Conservation (phyloP, 2,797 vertebrate genomes). For the Pelodytes ibericus region DNA sequence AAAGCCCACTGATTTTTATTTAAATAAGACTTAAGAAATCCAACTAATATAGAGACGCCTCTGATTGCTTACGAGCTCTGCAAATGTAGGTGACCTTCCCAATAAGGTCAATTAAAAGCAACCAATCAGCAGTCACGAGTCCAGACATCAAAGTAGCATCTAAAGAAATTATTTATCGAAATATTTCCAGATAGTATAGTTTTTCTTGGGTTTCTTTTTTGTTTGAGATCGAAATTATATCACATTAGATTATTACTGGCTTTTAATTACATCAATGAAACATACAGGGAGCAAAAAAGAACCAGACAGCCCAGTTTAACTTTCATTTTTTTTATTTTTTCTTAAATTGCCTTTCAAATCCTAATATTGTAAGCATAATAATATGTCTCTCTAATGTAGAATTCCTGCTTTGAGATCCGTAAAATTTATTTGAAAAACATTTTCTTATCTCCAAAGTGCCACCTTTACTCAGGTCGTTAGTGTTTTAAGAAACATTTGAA, state of each 20-base stretch:
- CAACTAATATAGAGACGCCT: not conserved
- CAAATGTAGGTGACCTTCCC: not conserved
- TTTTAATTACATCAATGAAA: slow-evolving; percentile 31
- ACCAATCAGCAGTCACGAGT: not conserved
- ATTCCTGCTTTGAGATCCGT: slow-evolving; percentile 54
- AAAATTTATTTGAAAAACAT: slow-evolving; percentile 48
- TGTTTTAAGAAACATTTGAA: slow-evolving; percentile 30
- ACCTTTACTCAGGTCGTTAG: slow-evolving; percentile 48
- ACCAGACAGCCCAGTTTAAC: not conserved
- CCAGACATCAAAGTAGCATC: slow-evolving; percentile 21
- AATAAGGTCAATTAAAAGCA: slow-evolving; percentile 11
- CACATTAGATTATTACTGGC: slow-evolving; percentile 19
- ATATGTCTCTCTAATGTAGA: slow-evolving; percentile 48
- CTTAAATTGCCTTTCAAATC: slow-evolving; percentile 22
- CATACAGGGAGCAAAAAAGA: slow-evolving; percentile 15
- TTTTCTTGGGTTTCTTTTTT: too few relatives aligned
- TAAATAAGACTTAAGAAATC: too few relatives aligned
- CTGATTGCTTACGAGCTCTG: not conserved
- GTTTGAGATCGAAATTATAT: slow-evolving; percentile 35
- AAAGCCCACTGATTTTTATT: too few relatives aligned
- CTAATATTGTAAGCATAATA: slow-evolving; percentile 48
- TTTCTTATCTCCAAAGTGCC: slow-evolving; percentile 55
- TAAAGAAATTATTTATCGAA: slow-evolving; percentile 32
- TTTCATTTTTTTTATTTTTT: too few relatives aligned
- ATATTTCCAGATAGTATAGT: slow-evolving; percentile 17